Conservation (phyloP, 2,113 vertebrate species). For the Ammodytes marinus region DNA sequence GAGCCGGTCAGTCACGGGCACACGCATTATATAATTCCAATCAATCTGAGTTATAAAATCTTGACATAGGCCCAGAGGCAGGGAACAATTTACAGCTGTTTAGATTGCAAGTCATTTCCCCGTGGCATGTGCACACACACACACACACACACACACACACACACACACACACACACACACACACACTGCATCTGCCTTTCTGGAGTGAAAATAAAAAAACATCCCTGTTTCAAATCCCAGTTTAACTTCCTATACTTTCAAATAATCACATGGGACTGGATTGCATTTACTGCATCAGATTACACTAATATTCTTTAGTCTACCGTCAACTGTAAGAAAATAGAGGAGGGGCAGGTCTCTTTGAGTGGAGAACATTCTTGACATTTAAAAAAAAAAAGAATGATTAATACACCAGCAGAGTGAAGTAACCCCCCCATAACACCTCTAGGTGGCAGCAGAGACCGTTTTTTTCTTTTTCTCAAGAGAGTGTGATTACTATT, state of each 20-base stretch:
- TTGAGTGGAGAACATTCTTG: conserved; percentile 19
- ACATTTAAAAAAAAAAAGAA: too few relatives aligned
- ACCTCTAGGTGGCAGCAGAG: conserved; percentile 77
- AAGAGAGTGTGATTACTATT: conserved; percentile 59
- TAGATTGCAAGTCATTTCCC: conserved; percentile 69
- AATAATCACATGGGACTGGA: conserved; percentile 48
- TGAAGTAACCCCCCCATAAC: not conserved
- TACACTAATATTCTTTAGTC: conserved; percentile 38
- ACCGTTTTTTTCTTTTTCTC: conserved; percentile 56
- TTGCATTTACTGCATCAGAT: conserved; percentile 36
- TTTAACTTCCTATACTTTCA: conserved; percentile 38
- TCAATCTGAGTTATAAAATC: conserved; percentile 82
- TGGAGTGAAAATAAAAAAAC: conserved; percentile 47
- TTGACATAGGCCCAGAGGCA: conserved; percentile 58
- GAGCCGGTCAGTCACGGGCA: conserved; percentile 69
- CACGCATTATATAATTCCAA: conserved; percentile 75
- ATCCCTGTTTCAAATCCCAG: conserved; percentile 33
- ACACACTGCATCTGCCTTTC: conserved; percentile 35
- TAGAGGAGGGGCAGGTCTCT: conserved; percentile 34
- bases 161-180: too few relatives aligned
- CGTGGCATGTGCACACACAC: conserved; percentile 34
- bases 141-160: too few relatives aligned
- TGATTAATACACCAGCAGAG: conserved; percentile 21
- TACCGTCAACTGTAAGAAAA: conserved; percentile 27
- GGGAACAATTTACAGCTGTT: conserved; percentile 75